Evolutionary conservation across 1,140 invertebrate genomes (phyloP).

Genomic region (Lepeophtheirus salmonis): DNA sequence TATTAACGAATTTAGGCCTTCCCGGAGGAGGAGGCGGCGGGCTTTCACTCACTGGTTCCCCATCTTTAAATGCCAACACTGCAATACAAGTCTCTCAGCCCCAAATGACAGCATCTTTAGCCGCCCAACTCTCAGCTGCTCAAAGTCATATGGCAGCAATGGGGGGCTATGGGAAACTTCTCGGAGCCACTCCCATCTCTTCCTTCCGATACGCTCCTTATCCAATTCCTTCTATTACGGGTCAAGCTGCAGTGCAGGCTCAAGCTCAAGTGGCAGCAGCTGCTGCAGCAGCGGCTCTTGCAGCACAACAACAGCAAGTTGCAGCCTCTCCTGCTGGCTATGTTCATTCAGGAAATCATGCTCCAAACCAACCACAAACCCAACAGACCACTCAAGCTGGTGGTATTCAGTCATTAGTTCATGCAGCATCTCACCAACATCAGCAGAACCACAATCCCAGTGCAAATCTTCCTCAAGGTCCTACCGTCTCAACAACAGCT

Average conservation of each 20-base stretch:
- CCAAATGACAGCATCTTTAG: slow-evolving; percentile 21
- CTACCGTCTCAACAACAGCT: slow-evolving; percentile 8
- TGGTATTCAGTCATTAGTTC: not conserved
- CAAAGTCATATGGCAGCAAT: slow-evolving; percentile 38
- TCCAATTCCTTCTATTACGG: slow-evolving; percentile 35
- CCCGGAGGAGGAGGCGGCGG: slow-evolving; percentile 15
- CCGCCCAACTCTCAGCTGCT: slow-evolving; percentile 33
- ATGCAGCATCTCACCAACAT: slow-evolving; percentile 24
- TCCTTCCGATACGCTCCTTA: slow-evolving; percentile 42
- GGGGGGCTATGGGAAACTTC: slow-evolving; percentile 47
- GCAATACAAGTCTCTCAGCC: not conserved
- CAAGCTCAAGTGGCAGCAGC: slow-evolving; percentile 5
- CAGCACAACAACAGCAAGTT: slow-evolving; percentile 23
- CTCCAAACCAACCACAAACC: too few relatives aligned
- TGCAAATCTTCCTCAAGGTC: slow-evolving; percentile 31
- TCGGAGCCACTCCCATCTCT: slow-evolving; percentile 36
- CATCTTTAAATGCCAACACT: not conserved
- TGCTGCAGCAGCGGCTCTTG: slow-evolving; percentile 35
- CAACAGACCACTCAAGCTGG: slow-evolving; percentile 8
- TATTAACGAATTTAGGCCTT: slow-evolving; percentile 36
- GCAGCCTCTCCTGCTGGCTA: slow-evolving; percentile 32
- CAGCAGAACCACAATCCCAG: slow-evolving; percentile 37
- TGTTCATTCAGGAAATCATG: slow-evolving; percentile 2
- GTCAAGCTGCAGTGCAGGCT: not conserved
- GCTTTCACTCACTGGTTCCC: slow-evolving; percentile 17